phyloP scores from a whole-genome alignment of 2,888 invertebrate species.

The Drosophila nigritarsus region DNA sequence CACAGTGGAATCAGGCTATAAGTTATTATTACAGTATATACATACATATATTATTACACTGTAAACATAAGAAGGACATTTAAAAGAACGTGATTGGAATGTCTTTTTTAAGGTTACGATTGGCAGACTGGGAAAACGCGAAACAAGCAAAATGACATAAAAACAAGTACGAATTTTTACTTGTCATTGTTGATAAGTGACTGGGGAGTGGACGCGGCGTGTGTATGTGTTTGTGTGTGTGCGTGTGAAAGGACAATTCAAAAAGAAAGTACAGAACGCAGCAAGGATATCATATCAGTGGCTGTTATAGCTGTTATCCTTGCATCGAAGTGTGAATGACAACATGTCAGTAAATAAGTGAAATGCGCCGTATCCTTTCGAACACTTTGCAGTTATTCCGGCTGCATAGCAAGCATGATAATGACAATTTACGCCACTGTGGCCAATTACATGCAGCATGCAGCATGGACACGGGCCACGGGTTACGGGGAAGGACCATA shows the following conservation, averaged over 20 bases:
- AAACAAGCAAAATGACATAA: background rate
- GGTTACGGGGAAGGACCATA: constrained; percentile 1
- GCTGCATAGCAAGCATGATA: constrained; percentile 32
- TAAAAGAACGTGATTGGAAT: background rate
- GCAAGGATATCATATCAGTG: constrained; percentile 30
- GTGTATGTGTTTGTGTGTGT: background rate
- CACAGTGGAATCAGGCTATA: no score
- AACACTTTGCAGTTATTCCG: constrained; percentile 4
- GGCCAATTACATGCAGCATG: constrained; percentile 35
- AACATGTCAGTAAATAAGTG: constrained; percentile 26
- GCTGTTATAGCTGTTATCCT: constrained; percentile 25
- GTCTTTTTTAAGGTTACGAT: background rate
- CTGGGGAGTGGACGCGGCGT: background rate
- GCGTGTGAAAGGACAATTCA: constrained; percentile 7
- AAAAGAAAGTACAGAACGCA: constrained; percentile 1
- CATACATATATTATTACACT: background rate
- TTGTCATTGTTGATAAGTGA: background rate
- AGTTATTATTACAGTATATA: background rate
- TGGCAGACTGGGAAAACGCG: background rate
- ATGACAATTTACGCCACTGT: constrained; percentile 34
- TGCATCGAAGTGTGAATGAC: constrained; percentile 27
- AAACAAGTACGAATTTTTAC: background rate
- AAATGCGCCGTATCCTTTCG: constrained; percentile 26
- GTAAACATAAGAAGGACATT: background rate
- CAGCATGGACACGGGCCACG: background rate